Percentiles rank a stretch among this genome's conserved stretches.
Evolutionary conservation across 2,797 vertebrate species (phyloP).

Genomic region (Myotis daubentonii): DNA sequence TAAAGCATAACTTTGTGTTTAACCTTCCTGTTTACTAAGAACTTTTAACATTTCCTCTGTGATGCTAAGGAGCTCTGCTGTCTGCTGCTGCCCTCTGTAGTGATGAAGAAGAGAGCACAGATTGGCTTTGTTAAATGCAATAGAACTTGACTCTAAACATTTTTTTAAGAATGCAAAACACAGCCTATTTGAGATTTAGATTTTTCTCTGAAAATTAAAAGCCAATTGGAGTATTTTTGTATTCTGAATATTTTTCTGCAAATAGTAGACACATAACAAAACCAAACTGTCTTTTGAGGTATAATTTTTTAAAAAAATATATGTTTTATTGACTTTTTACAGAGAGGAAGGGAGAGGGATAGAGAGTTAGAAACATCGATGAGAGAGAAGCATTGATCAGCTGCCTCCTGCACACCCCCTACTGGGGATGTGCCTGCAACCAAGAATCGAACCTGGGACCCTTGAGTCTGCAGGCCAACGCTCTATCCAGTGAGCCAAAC

Average conservation of each 20-base stretch:
- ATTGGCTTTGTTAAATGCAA: slow-evolving; percentile 46
- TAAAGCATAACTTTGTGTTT: slow-evolving; percentile 67
- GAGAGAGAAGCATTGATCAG: too few species aligned
- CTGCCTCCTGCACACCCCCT: too few species aligned
- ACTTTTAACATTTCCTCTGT: slow-evolving; percentile 71
- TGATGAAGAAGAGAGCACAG: slow-evolving; percentile 85
- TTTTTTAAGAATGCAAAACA: slow-evolving; percentile 12
- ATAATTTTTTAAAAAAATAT: background rate
- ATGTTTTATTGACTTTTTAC: too few species aligned
- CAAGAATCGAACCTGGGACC: too few species aligned
- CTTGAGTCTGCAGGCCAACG: too few species aligned
- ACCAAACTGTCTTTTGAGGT: background rate
- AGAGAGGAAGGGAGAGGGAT: too few species aligned
- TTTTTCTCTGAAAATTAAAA: background rate
- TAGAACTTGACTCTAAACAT: slow-evolving; percentile 37
- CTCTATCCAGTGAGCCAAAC: too few species aligned
- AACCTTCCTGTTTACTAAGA: slow-evolving; percentile 80
- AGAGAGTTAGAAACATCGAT: too few species aligned
- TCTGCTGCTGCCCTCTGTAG: slow-evolving; percentile 90
- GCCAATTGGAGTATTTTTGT: background rate
- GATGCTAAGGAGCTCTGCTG: slow-evolving; percentile 82
- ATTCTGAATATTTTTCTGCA: background rate
- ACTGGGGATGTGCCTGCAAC: too few species aligned
- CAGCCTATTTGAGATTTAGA: background rate
- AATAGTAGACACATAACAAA: background rate